Evolutionary conservation across 2,797 vertebrate genomes (phyloP).

Genomic region (Lagorchestes hirsutus): DNA sequence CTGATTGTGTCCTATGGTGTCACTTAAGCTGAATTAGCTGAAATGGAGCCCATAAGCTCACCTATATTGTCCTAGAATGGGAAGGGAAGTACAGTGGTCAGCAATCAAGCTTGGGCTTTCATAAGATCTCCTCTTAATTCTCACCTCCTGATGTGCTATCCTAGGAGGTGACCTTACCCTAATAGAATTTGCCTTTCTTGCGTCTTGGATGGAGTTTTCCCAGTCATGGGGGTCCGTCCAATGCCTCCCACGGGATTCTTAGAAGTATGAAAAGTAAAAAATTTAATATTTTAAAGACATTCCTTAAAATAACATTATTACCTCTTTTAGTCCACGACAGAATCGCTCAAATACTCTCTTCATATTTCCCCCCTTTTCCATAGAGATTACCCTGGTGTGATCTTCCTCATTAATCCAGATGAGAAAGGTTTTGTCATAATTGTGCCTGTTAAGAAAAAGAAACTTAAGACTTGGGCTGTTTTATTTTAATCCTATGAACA

Average conservation of each 20-base stretch:
- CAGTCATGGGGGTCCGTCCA: not conserved
- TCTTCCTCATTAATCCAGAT: constrained; percentile 98
- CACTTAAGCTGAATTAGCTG: not conserved
- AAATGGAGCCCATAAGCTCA: not conserved
- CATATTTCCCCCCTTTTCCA: constrained; percentile 99
- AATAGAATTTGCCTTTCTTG: not conserved
- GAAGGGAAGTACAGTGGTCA: not conserved
- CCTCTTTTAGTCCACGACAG: constrained; percentile 94
- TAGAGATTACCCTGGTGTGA: constrained; percentile 97
- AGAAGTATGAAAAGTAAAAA: constrained; percentile 18
- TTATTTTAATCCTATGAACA: constrained; percentile 65
- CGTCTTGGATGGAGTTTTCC: not conserved
- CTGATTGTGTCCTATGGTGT: not conserved
- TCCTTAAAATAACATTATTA: constrained; percentile 74
- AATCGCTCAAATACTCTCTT: constrained; percentile 96
- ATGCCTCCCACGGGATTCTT: not conserved
- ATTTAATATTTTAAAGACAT: constrained; percentile 33
- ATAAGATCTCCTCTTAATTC: not conserved
- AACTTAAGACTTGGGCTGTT: not conserved
- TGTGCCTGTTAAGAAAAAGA: constrained; percentile 89
- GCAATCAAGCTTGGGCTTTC: not conserved
- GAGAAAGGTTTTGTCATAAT: constrained; percentile 96
- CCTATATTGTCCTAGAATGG: not conserved
- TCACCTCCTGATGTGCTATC: not conserved
- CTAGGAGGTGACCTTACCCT: not conserved